Base-by-base conservation (phyloP, 2,113 vertebrate species). In the Hyaena hyaena region DNA sequence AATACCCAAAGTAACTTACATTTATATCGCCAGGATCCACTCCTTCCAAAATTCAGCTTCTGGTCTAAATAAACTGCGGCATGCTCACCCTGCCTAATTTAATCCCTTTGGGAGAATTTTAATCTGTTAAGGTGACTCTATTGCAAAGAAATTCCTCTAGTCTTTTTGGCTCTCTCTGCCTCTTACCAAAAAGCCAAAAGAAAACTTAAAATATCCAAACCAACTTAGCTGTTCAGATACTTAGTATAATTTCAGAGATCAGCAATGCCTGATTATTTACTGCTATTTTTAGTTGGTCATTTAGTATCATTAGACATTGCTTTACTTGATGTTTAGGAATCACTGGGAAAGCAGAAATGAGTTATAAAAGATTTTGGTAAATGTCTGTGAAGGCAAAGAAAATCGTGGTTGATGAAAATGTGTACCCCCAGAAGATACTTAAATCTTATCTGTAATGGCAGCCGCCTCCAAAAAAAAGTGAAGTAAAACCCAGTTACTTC, bases 341-440 rank as follows among this genome's bases (percentile, higher is more conserved):
- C 81, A 82, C 45, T 10, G 10, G 71, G 43, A 90, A 86, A 95
- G 68, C 31, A 96, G 45, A 93, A 91, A 86, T 92, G 31, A 83
- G 35, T 95, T 88, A 15, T 50, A 83, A 45, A 45, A 73, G 33
- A 79, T 88, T 87, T 96, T 74, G 68, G 19, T 76, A 88, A 95
- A 89, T 86, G 19, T 76, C 39, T 76, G 1, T 45, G 15, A 53
- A 19, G 26, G 4, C 81, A 94, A 89, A 82, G 55, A 81, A 92
- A 58, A 82, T 58, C 11, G 35, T 68, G 10, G 14, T 39, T 96
- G 24, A 43, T 66, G 11, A 96, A 93, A 82, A 65, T 19, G 11
- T 65, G 15, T 80, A 24, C 43, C 76, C 71, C 55, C 23, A 69
- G 48, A 90, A 55, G 39, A 58, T 86, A 26, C 23, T 65, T 76